These are phyloP conservation scores for Drosophila nigricruria DNA, from an alignment of 2,888 invertebrate species.

Conservation along the genomic window DNA sequence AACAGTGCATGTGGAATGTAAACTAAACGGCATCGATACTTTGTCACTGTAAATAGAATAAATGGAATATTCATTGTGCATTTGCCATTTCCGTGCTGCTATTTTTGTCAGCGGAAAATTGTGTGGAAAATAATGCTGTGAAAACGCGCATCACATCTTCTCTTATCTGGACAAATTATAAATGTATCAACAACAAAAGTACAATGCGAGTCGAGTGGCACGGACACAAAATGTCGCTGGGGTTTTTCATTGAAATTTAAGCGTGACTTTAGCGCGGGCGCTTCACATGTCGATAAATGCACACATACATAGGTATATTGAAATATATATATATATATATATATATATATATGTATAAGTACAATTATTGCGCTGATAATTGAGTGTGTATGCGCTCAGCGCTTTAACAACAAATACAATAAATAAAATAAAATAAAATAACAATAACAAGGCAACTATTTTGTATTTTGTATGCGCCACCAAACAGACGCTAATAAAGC, in stretches of 20 bases:
- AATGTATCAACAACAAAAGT: slow-evolving; percentile 33
- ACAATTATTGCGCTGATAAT: slow-evolving; percentile 78
- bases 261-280: slow-evolving; percentile 72
- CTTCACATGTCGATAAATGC: slow-evolving; percentile 76
- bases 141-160: slow-evolving; percentile 18
- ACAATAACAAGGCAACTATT: slow-evolving; percentile 46
- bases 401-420: slow-evolving; percentile 42
- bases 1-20: neutral
- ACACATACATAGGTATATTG: slow-evolving; percentile 1
- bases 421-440: slow-evolving; percentile 44
- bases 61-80: slow-evolving; percentile 12
- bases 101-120: slow-evolving; percentile 65
- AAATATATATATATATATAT: neutral
- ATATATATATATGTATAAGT: slow-evolving; percentile 29
- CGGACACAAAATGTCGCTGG: slow-evolving; percentile 44
- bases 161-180: slow-evolving; percentile 52
- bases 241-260: slow-evolving; percentile 65
- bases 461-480: slow-evolving; percentile 54
- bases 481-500: slow-evolving; percentile 50
- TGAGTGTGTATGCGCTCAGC: slow-evolving; percentile 41
- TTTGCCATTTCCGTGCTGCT: slow-evolving; percentile 24
- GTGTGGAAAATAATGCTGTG: slow-evolving; percentile 51
- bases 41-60: slow-evolving; percentile 24
- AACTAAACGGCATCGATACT: slow-evolving; percentile 9
- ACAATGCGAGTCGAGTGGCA: slow-evolving; percentile 42